Evolutionary conservation across 2,888 invertebrate genomes (phyloP).

Genomic region (Icerya purchasi): DNA sequence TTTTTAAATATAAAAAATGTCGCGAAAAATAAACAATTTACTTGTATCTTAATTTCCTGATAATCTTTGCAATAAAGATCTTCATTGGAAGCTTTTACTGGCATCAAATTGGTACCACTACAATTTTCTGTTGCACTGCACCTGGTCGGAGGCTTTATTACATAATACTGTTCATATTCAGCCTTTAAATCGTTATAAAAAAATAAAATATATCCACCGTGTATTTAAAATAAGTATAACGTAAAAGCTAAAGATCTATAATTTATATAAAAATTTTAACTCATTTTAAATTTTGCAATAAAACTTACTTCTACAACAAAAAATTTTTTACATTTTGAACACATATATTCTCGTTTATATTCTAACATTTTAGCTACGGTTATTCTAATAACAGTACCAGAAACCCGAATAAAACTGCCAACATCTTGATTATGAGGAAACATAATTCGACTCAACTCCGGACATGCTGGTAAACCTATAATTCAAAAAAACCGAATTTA

Average conservation of each 20-base stretch:
- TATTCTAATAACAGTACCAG: conserved; percentile 58
- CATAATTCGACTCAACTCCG: conserved; percentile 39
- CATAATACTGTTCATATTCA: conserved; percentile 42
- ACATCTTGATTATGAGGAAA: conserved; percentile 50
- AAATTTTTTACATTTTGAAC: conserved; percentile 50
- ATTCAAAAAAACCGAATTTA: no score
- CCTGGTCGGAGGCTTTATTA: conserved; percentile 30
- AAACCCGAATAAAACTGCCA: conserved; percentile 48
- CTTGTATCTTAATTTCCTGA: conserved; percentile 68
- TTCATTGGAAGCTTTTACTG: conserved; percentile 32
- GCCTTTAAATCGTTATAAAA: conserved; percentile 24
- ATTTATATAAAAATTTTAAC: no score
- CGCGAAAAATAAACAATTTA: conserved; percentile 21
- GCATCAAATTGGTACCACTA: conserved; percentile 32
- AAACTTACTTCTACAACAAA: conserved; percentile 35
- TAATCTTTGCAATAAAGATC: conserved; percentile 55
- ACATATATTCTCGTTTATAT: conserved; percentile 47
- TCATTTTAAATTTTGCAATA: no score
- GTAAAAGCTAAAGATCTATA: no score
- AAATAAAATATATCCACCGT: not conserved
- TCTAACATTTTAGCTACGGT: conserved; percentile 55
- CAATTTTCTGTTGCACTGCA: conserved; percentile 37
- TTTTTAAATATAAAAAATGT: not conserved
- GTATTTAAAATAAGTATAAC: not conserved
- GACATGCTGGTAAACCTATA: conserved; percentile 40